These are phyloP conservation scores for Agonopterix arenella DNA, from an alignment of 2,888 invertebrate genomes.

Conservation along the genomic window DNA sequence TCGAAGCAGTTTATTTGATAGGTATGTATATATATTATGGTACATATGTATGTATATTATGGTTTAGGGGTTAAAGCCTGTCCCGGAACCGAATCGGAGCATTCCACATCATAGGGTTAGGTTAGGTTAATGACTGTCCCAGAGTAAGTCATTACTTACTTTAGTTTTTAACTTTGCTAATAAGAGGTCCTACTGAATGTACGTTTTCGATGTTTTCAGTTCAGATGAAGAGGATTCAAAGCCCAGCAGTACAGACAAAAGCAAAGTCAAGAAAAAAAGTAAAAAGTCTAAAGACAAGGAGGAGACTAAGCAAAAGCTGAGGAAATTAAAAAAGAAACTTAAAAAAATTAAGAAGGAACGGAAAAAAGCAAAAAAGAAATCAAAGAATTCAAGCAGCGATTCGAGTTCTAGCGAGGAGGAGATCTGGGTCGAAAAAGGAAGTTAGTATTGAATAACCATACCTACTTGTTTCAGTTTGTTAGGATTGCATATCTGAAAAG, in stretches of 20 bases:
- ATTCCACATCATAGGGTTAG: too few species aligned
- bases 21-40: too few species aligned
- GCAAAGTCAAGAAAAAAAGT: constrained; percentile 64
- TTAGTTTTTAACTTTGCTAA: too few species aligned
- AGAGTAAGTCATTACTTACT: too few species aligned
- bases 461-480: too few species aligned
- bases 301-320: constrained; percentile 75
- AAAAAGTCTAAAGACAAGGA: constrained; percentile 65
- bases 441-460: constrained; percentile 29
- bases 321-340: constrained; percentile 74
- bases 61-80: too few species aligned
- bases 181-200: too few species aligned
- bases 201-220: neutral
- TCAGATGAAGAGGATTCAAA: constrained; percentile 53
- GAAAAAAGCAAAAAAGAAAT: constrained; percentile 68
- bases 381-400: constrained; percentile 45
- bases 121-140: too few species aligned
- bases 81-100: too few species aligned
- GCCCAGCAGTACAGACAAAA: constrained; percentile 38
- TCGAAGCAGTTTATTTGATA: too few species aligned
- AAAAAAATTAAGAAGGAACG: constrained; percentile 72
- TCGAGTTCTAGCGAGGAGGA: constrained; percentile 66
- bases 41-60: too few species aligned
- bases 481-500: too few species aligned
- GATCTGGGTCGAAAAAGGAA: constrained; percentile 83